Evolutionary conservation across 1,140 invertebrate genomes (phyloP), one percentile per base, ranked within the genome.

Genomic region (Monomorium pharaonis): DNA sequence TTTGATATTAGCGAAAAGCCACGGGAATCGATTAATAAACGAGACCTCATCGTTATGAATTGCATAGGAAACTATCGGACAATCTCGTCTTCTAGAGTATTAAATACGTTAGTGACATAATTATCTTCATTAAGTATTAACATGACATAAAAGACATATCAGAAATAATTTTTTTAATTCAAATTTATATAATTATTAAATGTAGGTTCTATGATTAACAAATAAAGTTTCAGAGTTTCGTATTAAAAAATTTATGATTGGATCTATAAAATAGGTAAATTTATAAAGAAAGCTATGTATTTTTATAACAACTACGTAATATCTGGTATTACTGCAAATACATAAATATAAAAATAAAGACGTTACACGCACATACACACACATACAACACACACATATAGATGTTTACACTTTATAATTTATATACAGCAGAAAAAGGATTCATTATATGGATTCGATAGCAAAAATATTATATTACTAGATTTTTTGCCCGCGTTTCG

Each of bases 1-100:
- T 74, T 30, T 37, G 14, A 81, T 72, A 81, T 30, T 58, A 33
- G 24, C 30, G 37, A 10, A 80, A 69, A 80, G 49, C 77, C 62
- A 80, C 21, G 47, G 56, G 37, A 74, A 27, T 83, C 67, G 30
- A 81, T 81, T 81, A 81, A 81, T 24, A 21, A 81, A 81, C 63
- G 33, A 83, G 67, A 83, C 27, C n/a, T 72, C 51, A 72, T 58
- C 24, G 24, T 60, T 44, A 37, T 6, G 27, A 72, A 18, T 74
- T n/a, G 47, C 10, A 83, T 30, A 30, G 67, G 14, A 30, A n/a
- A 72, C 18, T 74, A 81, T 33, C n/a, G 18, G 51, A 16, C 21
- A 27, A 67, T 74, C 9, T 24, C 30, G 9, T 74, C 74, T 72
- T 72, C 67, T 27, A 12, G n/a, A 58, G 9, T 24, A 83, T 65